phyloP scores from a whole-genome alignment of 2,113 vertebrate species.

The Trogon surrucura region DNA sequence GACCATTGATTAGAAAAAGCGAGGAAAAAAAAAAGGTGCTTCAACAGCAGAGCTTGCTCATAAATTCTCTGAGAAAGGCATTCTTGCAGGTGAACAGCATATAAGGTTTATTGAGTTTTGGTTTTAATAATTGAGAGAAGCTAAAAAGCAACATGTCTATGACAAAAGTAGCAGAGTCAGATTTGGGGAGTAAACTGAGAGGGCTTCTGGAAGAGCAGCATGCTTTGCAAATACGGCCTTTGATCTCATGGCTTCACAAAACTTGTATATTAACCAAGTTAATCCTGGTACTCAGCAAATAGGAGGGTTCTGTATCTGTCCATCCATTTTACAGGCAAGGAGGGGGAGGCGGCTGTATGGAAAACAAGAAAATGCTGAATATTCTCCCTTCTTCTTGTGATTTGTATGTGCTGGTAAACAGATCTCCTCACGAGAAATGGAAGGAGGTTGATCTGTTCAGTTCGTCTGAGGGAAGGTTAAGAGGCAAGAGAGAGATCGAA shows the following conservation, averaged over 20 bases:
- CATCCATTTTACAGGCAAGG: neutral
- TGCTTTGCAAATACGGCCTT: neutral
- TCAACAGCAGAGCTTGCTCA: neutral
- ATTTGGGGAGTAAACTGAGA: neutral
- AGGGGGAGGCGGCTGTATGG: neutral
- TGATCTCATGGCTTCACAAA: neutral
- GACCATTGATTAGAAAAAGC: neutral
- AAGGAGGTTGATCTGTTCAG: neutral
- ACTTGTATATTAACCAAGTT: neutral
- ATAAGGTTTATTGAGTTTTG: neutral
- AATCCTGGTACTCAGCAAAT: neutral
- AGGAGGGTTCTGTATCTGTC: neutral
- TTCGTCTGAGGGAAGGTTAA: neutral
- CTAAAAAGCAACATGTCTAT: neutral
- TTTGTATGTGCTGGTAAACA: neutral
- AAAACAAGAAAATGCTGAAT: neutral
- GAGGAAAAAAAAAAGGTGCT: neutral
- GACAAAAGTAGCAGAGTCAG: neutral
- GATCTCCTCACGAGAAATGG: neutral
- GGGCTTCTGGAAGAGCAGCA: neutral
- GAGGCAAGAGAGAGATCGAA: neutral
- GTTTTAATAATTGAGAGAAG: neutral
- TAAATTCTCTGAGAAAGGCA: neutral
- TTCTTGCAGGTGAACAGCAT: neutral
- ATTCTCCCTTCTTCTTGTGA: neutral